These are phyloP conservation scores for Cheirogaleus major DNA, from an alignment of 2,797 vertebrate genomes.

Conservation along the genomic window DNA sequence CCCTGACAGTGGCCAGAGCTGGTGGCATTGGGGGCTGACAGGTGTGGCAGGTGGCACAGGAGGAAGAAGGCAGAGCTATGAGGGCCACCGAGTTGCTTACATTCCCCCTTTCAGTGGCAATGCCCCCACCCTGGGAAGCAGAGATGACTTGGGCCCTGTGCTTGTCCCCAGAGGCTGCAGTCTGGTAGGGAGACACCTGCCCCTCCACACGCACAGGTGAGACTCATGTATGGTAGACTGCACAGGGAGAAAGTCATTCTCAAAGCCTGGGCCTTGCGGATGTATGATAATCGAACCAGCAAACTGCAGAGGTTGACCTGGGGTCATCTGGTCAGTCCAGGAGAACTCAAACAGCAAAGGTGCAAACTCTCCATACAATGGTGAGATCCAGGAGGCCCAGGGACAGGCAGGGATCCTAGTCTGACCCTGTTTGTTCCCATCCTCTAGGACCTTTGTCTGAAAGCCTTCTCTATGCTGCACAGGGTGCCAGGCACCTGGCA, in stretches of 20 bases:
- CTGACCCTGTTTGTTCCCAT: not conserved
- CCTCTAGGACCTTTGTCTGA: not conserved
- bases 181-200: not conserved
- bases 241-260: not conserved
- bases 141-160: not conserved
- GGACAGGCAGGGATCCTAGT: not conserved
- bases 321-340: not conserved
- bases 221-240: not conserved
- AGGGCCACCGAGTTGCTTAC: too few species aligned
- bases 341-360: not conserved
- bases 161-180: not conserved
- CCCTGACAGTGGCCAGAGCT: not conserved
- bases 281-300: not conserved
- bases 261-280: not conserved
- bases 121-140: not conserved
- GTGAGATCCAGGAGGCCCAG: not conserved
- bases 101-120: not conserved
- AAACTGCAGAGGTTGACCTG: not conserved
- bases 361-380: accelerated
- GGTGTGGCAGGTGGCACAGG: not conserved
- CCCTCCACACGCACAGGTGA: not conserved
- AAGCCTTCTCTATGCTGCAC: not conserved
- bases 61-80: not conserved
- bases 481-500: accelerated
- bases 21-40: not conserved